phyloP scores from a whole-genome alignment of 92 coral and sea anemone species.

The Palythoa grandiflora region DNA sequence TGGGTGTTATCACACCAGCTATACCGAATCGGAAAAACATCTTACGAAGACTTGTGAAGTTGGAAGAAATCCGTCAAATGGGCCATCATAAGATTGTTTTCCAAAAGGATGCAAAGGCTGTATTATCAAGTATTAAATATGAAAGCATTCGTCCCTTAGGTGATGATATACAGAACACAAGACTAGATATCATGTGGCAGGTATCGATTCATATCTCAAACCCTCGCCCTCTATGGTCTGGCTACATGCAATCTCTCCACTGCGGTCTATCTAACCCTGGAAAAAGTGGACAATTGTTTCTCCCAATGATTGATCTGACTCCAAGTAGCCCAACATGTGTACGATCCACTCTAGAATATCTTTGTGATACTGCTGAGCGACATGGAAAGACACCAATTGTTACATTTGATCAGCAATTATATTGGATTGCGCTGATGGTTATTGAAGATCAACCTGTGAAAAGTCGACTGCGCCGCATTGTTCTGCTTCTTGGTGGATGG shows the following conservation, averaged over 20 bases:
- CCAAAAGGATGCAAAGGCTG: conserved; percentile 50
- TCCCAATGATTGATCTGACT: conserved; percentile 32
- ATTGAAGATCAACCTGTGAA: conserved; percentile 40
- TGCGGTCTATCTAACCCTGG: conserved; percentile 33
- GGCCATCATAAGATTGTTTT: conserved; percentile 9
- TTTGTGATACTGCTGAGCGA: conserved; percentile 44
- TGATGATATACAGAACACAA: conserved; percentile 24
- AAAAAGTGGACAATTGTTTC: conserved; percentile 14
- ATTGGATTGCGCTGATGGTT: conserved; percentile 53
- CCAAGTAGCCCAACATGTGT: conserved; percentile 45
- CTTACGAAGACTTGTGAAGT: neutral
- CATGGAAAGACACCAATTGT: conserved; percentile 48
- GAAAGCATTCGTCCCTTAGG: conserved; percentile 14
- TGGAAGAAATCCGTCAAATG: conserved; percentile 16
- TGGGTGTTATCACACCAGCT: conserved; percentile 2
- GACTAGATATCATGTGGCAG: conserved; percentile 47
- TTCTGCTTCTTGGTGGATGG: conserved; percentile 35
- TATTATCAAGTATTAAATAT: conserved; percentile 20
- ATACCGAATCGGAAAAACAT: neutral
- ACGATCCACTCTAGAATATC: conserved; percentile 51
- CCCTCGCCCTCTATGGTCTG: conserved; percentile 48
- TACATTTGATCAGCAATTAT: conserved; percentile 48
- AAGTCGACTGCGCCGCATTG: conserved; percentile 27
- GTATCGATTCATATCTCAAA: conserved; percentile 27
- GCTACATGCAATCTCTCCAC: conserved; percentile 45